Evolutionary conservation across 2,113 vertebrate species (phyloP), one percentile per base, ranked within the genome.

Genomic region (Dolichotis patagonum): DNA sequence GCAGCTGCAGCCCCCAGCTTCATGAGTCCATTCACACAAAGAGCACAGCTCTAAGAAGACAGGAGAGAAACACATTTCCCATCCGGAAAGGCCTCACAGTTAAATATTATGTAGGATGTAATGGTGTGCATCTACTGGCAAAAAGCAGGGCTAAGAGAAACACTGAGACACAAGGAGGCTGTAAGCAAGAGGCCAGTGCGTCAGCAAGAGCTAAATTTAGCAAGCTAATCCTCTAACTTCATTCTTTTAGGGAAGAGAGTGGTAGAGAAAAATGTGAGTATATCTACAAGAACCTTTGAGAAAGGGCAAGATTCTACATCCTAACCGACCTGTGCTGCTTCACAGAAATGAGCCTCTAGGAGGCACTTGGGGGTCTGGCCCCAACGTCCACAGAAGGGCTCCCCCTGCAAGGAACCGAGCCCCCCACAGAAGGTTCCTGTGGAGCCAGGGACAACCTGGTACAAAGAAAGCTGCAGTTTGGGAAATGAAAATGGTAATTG

Each of bases 131-230:
- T 63, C 85, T 90, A 49, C 85, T 11, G 38, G 67, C 78, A 90
- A 60, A 85, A 65, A 91, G 78, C 0, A 5, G 92, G 52, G 85
- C 81, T 84, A 16, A 87, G 28, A 90, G 92, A 91, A 90, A 80
- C 80, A 80, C 22, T 0, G 41, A 56, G 90, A 92, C 56, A 7
- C 0, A 13, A 84, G 91, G n/a, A 97, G 77, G 62, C 92, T 80
- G 86, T 49, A 63, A 46, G 56, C 7, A 0, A 86, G 67, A 85
- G 56, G 84, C 92, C 81, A 92, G 81, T 94, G 95, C 88, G 58
- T 96, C 95, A 96, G 90, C 90, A 95, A 65, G 71, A 67, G 85
- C 93, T 94, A 97, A 94, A 96, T 78, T 94, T 95, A 97, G 91
- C 88, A 78, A 54, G 38, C 46, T 32, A 69, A 96, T 63, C 58